Conservation (phyloP, 2,113 vertebrate genomes). For the Channa maculata region DNA sequence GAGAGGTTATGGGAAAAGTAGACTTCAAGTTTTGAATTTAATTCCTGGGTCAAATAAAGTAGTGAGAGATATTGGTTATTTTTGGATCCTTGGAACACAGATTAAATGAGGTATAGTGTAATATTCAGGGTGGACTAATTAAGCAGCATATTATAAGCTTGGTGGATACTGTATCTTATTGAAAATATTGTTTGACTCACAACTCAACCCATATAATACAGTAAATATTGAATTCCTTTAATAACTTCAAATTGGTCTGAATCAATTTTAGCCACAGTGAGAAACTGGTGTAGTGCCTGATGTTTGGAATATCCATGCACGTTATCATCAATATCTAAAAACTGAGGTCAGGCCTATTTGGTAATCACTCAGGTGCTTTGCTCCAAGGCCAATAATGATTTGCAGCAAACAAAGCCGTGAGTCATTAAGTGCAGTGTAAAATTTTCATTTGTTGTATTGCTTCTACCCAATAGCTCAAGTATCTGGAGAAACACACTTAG, state of each 20-base stretch:
- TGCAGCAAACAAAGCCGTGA: conserved; percentile 22
- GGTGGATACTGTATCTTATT: not conserved
- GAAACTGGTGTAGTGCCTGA: not conserved
- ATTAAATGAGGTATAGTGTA: conserved; percentile 32
- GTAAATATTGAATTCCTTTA: not conserved
- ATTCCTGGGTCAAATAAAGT: conserved; percentile 67
- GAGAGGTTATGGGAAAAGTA: conserved; percentile 53
- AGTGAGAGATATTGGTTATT: conserved; percentile 43
- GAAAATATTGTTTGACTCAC: not conserved
- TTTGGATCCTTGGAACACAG: conserved; percentile 12
- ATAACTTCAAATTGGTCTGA: not conserved
- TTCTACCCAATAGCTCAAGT: conserved; percentile 53
- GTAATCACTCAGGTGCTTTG: conserved; percentile 12
- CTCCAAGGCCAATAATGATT: conserved; percentile 27
- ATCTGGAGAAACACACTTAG: conserved; percentile 35
- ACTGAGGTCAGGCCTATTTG: conserved; percentile 41
- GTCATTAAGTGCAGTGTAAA: conserved; percentile 34
- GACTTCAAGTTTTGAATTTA: conserved; percentile 41
- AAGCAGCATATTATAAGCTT: conserved; percentile 23
- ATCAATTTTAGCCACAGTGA: conserved; percentile 9
- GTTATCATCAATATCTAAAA: conserved; percentile 36
- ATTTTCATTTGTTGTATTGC: conserved; percentile 41
- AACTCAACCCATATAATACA: not conserved
- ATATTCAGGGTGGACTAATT: conserved; percentile 46
- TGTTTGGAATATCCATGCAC: no score